Base-by-base conservation (phyloP, 2,888 invertebrate genomes). In the Cotesia congregata region DNA sequence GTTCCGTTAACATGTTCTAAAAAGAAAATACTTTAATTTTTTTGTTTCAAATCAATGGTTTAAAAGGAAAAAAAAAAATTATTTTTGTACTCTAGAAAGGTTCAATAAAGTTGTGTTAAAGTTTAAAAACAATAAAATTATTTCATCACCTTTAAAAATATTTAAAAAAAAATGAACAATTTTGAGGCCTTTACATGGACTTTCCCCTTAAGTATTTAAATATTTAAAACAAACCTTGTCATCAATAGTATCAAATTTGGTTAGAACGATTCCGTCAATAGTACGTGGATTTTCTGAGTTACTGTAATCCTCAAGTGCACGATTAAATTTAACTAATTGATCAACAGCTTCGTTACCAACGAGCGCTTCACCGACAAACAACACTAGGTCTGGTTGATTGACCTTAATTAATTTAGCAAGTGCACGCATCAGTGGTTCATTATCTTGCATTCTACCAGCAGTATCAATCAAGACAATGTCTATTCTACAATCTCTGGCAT, bases 371-470 rank as follows among this genome's bases (percentile, higher is more conserved):
- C 99, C 99, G 7, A 99, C 99, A 90, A 99, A 99, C n/a, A 99
- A 91, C 1, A 99, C 98, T 87, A 98, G 91, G 90, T 99, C 99
- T 0, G 99, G 99, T 86, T 97, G 95, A 90, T 99, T 99, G 65
- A 99, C 96, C 90, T 95, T 97, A 86, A 99, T 99, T 81, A 99
- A 92, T 92, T 99, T 99, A 5, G 99, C 96, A 72, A 99, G 91
- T 0, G 99, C 98, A 80, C 98, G 92, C 99, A 99, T 99, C 62
- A 99, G 91, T 0, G 99, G 99, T 88, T 99, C 99, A 90, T 99
- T 99, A 91, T 99, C 99, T 91, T 99, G 99, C 99, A 99, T 99
- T 78, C 99, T 93, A n/a, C 99, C 99, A 60, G 99, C 99, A 0
- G 99, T 99, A 90, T 99, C 99, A 17, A 99, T 94, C n/a, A 99